A percentile compares a stretch with the other conserved stretches of the same genome.
These are phyloP conservation scores for Gastrophryne carolinensis DNA, from an alignment of 2,797 vertebrate genomes.

Conservation along the genomic window DNA sequence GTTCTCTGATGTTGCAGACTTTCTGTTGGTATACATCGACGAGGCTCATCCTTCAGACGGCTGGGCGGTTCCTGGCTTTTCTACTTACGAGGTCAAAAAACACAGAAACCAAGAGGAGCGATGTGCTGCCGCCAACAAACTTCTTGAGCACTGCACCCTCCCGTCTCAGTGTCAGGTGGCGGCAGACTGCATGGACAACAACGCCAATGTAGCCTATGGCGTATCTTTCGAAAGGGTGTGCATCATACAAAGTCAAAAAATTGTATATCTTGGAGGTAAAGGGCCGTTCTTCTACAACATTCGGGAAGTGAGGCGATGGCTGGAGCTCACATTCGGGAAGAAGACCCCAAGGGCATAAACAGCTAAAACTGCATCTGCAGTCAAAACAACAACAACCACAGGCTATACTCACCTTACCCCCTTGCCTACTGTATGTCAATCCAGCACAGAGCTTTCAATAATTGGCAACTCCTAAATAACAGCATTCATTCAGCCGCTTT, in stretches of 20 bases:
- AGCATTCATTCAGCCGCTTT: no score
- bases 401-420: no score
- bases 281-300: constrained; percentile 94
- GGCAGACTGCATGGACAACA: constrained; percentile 97
- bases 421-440: no score
- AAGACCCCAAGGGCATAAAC: constrained; percentile 57
- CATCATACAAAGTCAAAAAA: constrained; percentile 90
- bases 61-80: constrained; percentile 86
- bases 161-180: constrained; percentile 90
- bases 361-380: no score
- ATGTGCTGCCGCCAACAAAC: constrained; percentile 82
- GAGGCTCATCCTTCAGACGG: constrained; percentile 96
- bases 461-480: no score
- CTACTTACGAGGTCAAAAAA: constrained; percentile 85
- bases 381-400: no score
- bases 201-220: constrained; percentile 91
- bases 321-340: constrained; percentile 85
- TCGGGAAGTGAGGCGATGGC: constrained; percentile 85
- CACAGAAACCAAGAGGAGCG: constrained; percentile 90
- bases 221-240: constrained; percentile 93
- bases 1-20: constrained; percentile 91
- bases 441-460: no score
- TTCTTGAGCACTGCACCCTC: constrained; percentile 85
- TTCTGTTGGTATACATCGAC: constrained; percentile 95
- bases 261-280: constrained; percentile 91